Evolutionary conservation across 35 echinoderm and acorn worm genomes (phyloP).

Genomic region (Lytechinus pictus): DNA sequence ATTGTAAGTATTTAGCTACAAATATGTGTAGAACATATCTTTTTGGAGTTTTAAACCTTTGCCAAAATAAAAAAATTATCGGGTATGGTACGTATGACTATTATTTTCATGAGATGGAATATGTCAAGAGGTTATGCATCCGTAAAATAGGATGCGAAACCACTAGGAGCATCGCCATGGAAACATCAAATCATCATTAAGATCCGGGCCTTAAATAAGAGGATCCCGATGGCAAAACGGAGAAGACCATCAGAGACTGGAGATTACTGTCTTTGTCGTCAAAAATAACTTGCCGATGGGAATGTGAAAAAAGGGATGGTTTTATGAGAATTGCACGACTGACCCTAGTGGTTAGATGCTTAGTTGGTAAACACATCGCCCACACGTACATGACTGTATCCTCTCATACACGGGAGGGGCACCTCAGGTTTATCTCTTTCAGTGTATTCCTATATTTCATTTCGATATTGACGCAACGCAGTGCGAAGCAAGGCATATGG

Average conservation of each 20-base stretch:
- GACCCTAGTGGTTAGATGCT: background rate
- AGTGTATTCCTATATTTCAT: background rate
- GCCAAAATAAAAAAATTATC: too few species aligned
- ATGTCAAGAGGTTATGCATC: background rate
- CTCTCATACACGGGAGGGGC: background rate
- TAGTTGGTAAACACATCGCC: background rate
- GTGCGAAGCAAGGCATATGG: background rate
- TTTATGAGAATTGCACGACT: conserved; percentile 12
- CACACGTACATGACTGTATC: background rate
- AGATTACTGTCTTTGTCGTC: background rate
- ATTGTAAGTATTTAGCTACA: too few species aligned
- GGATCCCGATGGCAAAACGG: background rate
- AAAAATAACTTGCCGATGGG: background rate
- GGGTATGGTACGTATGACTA: too few species aligned
- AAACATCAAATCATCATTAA: background rate
- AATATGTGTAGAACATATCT: too few species aligned
- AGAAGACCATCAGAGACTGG: background rate
- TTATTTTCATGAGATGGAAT: background rate
- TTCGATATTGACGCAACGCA: background rate
- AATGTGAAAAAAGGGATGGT: background rate
- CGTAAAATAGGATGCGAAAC: background rate
- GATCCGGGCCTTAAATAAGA: background rate
- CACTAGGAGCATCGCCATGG: background rate
- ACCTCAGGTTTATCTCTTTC: background rate
- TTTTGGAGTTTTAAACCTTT: too few species aligned